Evolutionary conservation across 2,797 vertebrate species (phyloP).

Genomic region (Antennarius maculatus): DNA sequence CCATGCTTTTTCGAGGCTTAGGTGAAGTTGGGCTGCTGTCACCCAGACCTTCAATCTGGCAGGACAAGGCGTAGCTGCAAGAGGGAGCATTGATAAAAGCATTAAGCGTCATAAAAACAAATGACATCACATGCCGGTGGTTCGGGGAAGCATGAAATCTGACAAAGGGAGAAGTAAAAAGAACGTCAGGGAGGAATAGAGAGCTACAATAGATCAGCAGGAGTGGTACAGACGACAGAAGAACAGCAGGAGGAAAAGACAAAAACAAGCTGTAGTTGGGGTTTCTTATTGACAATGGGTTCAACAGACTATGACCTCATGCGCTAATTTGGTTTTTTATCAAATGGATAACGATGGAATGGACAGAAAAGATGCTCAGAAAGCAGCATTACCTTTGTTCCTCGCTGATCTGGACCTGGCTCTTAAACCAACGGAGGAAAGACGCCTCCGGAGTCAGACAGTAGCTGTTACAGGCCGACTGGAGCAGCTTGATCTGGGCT

Average conservation of each 20-base stretch:
- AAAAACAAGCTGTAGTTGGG: slow-evolving; percentile 47
- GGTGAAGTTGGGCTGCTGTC: slow-evolving; percentile 88
- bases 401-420: slow-evolving; percentile 86
- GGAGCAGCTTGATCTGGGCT: slow-evolving; percentile 94
- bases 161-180: neutral
- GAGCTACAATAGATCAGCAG: slow-evolving; percentile 47
- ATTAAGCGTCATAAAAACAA: neutral
- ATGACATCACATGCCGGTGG: neutral
- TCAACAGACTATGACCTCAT: slow-evolving; percentile 50
- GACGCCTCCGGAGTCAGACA: slow-evolving; percentile 84
- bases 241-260: slow-evolving; percentile 36
- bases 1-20: slow-evolving; percentile 93
- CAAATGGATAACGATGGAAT: slow-evolving; percentile 29
- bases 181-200: slow-evolving; percentile 13
- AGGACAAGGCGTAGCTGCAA: slow-evolving; percentile 88
- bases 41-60: slow-evolving; percentile 87
- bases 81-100: slow-evolving; percentile 34
- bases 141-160: slow-evolving; percentile 9
- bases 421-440: slow-evolving; percentile 92
- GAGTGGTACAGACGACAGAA: slow-evolving; percentile 40
- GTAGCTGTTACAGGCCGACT: slow-evolving; percentile 95
- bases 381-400: slow-evolving; percentile 86
- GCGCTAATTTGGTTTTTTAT: slow-evolving; percentile 48
- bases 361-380: neutral
- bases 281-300: slow-evolving; percentile 53